phyloP scores from a whole-genome alignment of 2,888 invertebrate species.

The Cryptus armator region DNA sequence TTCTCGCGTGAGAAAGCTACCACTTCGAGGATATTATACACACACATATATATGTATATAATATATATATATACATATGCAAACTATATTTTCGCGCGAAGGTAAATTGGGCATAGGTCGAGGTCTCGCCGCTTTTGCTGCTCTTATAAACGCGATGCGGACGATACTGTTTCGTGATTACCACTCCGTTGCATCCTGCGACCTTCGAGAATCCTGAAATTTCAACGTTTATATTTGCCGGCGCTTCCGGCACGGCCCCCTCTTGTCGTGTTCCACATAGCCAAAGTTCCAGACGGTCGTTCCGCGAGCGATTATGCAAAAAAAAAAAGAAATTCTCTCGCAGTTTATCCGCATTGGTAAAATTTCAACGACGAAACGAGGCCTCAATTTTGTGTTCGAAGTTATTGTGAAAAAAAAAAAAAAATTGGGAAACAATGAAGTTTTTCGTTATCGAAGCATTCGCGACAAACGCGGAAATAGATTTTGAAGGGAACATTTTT shows the following conservation, averaged over 20 bases:
- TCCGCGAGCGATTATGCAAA: too few relatives aligned
- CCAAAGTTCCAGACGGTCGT: too few relatives aligned
- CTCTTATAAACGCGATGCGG: conserved; percentile 21
- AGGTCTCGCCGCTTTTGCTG: conserved; percentile 56
- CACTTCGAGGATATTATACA: conserved; percentile 36
- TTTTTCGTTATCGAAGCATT: too few relatives aligned
- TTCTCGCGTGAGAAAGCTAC: conserved; percentile 64
- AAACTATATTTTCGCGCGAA: conserved; percentile 54
- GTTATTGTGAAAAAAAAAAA: too few relatives aligned
- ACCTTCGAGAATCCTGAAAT: conserved; percentile 25
- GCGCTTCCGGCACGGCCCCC: not conserved
- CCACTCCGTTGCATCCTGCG: not conserved
- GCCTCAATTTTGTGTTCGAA: too few relatives aligned
- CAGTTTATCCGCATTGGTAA: too few relatives aligned
- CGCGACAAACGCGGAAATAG: too few relatives aligned
- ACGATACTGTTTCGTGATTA: conserved; percentile 39
- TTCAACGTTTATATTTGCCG: conserved; percentile 21
- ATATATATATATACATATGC: not conserved
- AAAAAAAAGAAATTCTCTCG: too few relatives aligned
- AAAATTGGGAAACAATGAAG: too few relatives aligned
- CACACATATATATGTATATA: not conserved
- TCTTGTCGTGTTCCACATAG: too few relatives aligned
- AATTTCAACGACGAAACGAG: too few relatives aligned
- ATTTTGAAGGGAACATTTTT: too few relatives aligned
- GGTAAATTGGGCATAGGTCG: conserved; percentile 67